phyloP scores from a whole-genome alignment of 2,113 vertebrate genomes.

The Loxodonta africana region DNA sequence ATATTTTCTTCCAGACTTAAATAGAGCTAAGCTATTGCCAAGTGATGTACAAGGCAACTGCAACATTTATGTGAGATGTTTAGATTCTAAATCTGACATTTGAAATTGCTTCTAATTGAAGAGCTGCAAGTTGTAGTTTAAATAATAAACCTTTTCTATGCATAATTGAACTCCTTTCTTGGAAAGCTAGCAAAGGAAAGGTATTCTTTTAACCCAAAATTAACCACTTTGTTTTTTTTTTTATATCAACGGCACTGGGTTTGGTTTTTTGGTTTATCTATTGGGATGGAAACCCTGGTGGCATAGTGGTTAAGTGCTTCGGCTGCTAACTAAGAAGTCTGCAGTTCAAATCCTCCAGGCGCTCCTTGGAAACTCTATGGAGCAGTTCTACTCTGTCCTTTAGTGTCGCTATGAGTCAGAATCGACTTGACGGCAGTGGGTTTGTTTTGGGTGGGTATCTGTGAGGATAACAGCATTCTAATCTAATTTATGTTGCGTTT shows the following conservation, averaged over 20 bases:
- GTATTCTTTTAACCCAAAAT: background rate
- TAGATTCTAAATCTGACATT: constrained; percentile 57
- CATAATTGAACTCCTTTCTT: constrained; percentile 1
- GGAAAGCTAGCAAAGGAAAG: background rate
- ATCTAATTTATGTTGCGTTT: constrained; percentile 6
- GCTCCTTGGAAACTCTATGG: too few relatives aligned
- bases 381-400: too few relatives aligned
- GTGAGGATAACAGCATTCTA: constrained; percentile 11
- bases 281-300: too few relatives aligned
- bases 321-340: too few relatives aligned
- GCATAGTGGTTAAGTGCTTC: too few relatives aligned
- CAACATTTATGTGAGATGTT: background rate
- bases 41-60: background rate
- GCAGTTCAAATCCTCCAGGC: too few relatives aligned
- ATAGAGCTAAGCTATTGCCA: background rate
- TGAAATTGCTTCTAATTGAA: constrained; percentile 65
- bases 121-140: background rate
- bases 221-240: background rate
- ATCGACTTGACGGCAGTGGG: too few relatives aligned
- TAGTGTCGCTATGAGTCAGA: too few relatives aligned
- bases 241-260: too few relatives aligned
- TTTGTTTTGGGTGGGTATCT: background rate
- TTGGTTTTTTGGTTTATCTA: too few relatives aligned
- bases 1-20: constrained; percentile 54
- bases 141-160: constrained; percentile 35